Evolutionary conservation across 2,797 vertebrate genomes (phyloP), one percentile per base, ranked within the genome.

Genomic region (Melopsittacus undulatus): DNA sequence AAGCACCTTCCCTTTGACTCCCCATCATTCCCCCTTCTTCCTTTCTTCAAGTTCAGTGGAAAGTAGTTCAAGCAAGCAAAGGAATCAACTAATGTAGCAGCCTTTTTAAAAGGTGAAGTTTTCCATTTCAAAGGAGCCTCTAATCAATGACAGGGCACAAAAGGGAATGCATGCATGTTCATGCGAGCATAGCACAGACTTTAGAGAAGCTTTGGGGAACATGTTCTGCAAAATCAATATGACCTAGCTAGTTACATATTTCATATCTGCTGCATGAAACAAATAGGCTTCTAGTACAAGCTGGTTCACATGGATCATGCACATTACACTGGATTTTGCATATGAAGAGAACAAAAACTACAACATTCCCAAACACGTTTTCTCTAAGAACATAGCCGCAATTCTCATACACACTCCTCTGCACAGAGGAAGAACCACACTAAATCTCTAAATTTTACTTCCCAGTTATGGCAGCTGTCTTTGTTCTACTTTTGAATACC

Each of bases 21-120:
- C 90, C 62, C 75, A 91, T 76, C 57, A 57, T 89, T 81, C 78
- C 76, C 89, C 88, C 88, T 93, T 72, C 80, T 73, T 89, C 72
- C 87, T 30, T 85, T 87, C 95, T 96, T 95, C 83, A 96, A 94
- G 87, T 94, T 96, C 93, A 93, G 94, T 88, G 93, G 84, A 95
- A 90, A 90, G 23, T 66, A 80, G 90, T 89, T 96, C 90, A 95
- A 95, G 95, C 95, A 97, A 95, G 92, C 87, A 95, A 95, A 94
- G 85, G 94, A 73, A 95, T 92, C 92, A 97, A 83, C 92, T 96
- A 97, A 96, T 61, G 81, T 94, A 97, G 95, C 85, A 95, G 85
- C 67, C 92, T 90, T 93, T 96, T 89, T 91, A 94, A 97, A 97
- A 97, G 86, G 95, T 80, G 81, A 96, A 94, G 77, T 95, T 97